Percentiles rank a stretch among this genome's conserved stretches.
These are phyloP conservation scores for Intellagama lesueurii DNA, from an alignment of 2,797 vertebrate genomes.

Conservation along the genomic window DNA sequence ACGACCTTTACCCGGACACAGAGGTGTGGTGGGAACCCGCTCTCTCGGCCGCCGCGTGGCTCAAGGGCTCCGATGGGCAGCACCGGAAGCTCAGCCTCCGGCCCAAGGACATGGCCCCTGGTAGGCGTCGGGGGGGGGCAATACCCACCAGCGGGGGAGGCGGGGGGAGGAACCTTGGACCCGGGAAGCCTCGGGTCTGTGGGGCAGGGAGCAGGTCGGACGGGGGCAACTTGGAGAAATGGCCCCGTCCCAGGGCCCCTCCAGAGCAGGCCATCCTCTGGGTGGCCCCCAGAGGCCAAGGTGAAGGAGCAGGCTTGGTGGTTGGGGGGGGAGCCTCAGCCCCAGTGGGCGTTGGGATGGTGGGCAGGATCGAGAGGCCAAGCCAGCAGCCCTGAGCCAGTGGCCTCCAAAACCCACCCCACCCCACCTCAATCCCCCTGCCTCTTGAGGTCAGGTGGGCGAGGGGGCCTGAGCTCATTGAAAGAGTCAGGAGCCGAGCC, in stretches of 20 bases:
- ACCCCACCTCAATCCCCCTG: too few relatives aligned
- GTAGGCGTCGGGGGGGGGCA: conserved; percentile 66
- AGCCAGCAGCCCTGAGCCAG: neutral
- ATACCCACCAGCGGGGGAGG: neutral
- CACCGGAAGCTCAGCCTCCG: conserved; percentile 83
- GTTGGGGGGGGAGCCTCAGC: too few relatives aligned
- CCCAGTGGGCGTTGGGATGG: neutral
- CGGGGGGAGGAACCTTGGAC: neutral
- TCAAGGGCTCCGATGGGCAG: conserved; percentile 81
- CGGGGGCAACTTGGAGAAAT: too few relatives aligned
- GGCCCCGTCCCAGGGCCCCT: too few relatives aligned
- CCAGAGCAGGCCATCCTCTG: too few relatives aligned
- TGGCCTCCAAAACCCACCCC: neutral
- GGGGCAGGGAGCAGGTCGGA: neutral
- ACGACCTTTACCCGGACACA: conserved; percentile 89
- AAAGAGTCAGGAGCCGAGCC: neutral
- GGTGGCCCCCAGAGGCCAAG: too few relatives aligned
- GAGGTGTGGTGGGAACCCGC: conserved; percentile 86
- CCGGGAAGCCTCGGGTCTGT: neutral
- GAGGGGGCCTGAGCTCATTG: neutral
- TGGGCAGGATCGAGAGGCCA: too few relatives aligned
- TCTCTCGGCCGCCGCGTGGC: conserved; percentile 84
- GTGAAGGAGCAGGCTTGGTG: neutral
- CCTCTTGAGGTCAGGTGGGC: neutral
- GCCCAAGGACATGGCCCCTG: conserved; percentile 89